phyloP scores from a whole-genome alignment of 2,888 invertebrate genomes.

The Dusona sp. region DNA sequence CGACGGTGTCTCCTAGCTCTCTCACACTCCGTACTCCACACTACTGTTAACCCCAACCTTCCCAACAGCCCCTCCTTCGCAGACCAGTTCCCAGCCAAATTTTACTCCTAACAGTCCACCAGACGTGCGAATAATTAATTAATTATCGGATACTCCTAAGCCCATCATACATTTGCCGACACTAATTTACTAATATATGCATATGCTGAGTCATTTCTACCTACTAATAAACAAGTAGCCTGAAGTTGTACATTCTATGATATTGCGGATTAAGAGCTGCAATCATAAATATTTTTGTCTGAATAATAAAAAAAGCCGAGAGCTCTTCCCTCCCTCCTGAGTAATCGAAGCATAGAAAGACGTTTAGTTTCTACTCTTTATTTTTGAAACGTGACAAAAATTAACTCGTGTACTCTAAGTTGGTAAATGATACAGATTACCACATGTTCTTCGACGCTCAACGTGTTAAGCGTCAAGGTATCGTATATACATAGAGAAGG shows the following conservation, averaged over 20 bases:
- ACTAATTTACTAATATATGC: not conserved
- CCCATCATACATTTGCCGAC: not conserved
- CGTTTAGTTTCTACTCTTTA: not conserved
- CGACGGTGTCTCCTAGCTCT: conserved; percentile 66
- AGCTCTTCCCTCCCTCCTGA: not conserved
- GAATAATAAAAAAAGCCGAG: not conserved
- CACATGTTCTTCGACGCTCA: conserved; percentile 33
- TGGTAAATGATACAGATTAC: conserved; percentile 18
- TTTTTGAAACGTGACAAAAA: not conserved
- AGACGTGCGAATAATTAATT: conserved; percentile 76
- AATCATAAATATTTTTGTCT: not conserved
- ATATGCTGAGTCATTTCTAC: not conserved
- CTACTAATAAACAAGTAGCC: not conserved
- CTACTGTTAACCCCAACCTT: conserved; percentile 10
- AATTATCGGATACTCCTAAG: conserved; percentile 72
- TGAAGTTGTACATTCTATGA: not conserved
- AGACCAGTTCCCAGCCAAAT: conserved; percentile 72
- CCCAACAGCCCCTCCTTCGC: conserved; percentile 16
- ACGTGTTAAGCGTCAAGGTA: conserved; percentile 31
- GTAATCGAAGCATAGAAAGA: not conserved
- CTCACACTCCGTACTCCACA: conserved; percentile 47
- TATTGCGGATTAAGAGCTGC: not conserved
- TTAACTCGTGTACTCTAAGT: not conserved
- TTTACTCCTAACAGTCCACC: conserved; percentile 65
- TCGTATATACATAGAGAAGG: conserved; percentile 23